These are phyloP conservation scores for Drosophila kanekoi DNA, from an alignment of 2,888 invertebrate genomes.

Conservation along the genomic window DNA sequence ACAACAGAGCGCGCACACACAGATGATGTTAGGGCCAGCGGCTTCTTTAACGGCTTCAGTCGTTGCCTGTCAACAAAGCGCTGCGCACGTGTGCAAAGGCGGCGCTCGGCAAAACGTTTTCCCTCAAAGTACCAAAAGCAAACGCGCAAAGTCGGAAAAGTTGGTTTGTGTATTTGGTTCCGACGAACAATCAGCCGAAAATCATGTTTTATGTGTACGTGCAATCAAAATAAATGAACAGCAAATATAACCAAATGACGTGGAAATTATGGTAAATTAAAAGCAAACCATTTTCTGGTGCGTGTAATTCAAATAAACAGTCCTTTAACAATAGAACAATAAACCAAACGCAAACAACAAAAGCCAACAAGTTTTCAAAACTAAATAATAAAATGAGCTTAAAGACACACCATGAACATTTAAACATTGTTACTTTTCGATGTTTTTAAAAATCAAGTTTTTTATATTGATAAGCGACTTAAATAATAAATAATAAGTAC, in stretches of 20 bases:
- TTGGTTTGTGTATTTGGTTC: conserved; percentile 1
- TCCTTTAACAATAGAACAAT: conserved; percentile 20
- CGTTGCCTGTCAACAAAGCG: conserved; percentile 79
- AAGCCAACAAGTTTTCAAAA: background rate
- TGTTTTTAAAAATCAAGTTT: background rate
- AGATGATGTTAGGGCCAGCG: conserved; percentile 68
- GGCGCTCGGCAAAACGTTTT: conserved; percentile 24
- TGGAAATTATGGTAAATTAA: conserved; percentile 9
- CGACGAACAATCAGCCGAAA: conserved; percentile 5
- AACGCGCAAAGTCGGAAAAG: conserved; percentile 24
- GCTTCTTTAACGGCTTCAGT: conserved; percentile 77
- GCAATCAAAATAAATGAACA: conserved; percentile 17
- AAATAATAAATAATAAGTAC: background rate
- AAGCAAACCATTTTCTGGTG: background rate
- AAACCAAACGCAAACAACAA: background rate
- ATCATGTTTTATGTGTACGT: conserved; percentile 19
- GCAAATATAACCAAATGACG: conserved; percentile 4
- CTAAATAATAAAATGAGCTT: conserved; percentile 7
- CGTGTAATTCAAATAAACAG: conserved; percentile 2
- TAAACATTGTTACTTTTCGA: background rate
- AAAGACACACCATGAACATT: background rate
- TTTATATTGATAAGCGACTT: background rate
- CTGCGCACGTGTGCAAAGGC: conserved; percentile 59
- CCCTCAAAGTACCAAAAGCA: background rate
- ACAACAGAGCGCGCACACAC: conserved; percentile 39